Conservation (phyloP, 2,888 invertebrate genomes). For the Gymnoscelis rufifasciata region DNA sequence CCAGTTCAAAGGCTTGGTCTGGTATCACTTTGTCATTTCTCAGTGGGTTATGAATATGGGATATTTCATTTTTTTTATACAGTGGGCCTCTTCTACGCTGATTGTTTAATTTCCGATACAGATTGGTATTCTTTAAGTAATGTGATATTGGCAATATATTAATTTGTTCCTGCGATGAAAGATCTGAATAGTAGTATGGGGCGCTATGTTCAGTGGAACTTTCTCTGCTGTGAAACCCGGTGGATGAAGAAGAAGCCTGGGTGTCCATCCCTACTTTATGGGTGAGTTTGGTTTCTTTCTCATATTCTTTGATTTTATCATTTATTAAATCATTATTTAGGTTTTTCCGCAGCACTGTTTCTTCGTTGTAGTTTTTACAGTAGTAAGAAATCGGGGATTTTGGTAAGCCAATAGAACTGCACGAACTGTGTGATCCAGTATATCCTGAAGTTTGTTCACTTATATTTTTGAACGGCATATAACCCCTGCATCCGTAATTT, state of each 20-base stretch:
- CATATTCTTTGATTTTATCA: slow-evolving; percentile 73
- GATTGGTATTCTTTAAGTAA: slow-evolving; percentile 71
- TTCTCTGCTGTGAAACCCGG: slow-evolving; percentile 80
- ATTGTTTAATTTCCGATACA: slow-evolving; percentile 83
- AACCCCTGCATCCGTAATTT: slow-evolving; percentile 35
- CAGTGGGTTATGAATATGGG: slow-evolving; percentile 86
- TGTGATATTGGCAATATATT: slow-evolving; percentile 67
- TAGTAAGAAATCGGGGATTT: slow-evolving; percentile 72
- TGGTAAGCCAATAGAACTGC: slow-evolving; percentile 53
- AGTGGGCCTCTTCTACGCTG: slow-evolving; percentile 82
- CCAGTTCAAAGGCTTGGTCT: slow-evolving; percentile 72
- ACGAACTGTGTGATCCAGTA: slow-evolving; percentile 59
- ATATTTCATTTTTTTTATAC: slow-evolving; percentile 82
- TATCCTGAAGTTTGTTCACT: slow-evolving; percentile 53
- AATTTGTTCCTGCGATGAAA: slow-evolving; percentile 77
- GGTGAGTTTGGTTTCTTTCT: slow-evolving; percentile 55
- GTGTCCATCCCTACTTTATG: slow-evolving; percentile 51
- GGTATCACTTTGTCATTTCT: slow-evolving; percentile 60
- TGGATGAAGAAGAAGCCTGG: slow-evolving; percentile 57
- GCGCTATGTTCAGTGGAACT: slow-evolving; percentile 84
- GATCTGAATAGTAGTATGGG: slow-evolving; percentile 92
- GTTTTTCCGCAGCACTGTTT: slow-evolving; percentile 61
- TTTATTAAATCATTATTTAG: slow-evolving; percentile 57
- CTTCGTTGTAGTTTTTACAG: slow-evolving; percentile 64
- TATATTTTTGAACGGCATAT: slow-evolving; percentile 40